Evolutionary conservation across 1,140 invertebrate genomes (phyloP).

Genomic region (Bradynema listronoti): DNA sequence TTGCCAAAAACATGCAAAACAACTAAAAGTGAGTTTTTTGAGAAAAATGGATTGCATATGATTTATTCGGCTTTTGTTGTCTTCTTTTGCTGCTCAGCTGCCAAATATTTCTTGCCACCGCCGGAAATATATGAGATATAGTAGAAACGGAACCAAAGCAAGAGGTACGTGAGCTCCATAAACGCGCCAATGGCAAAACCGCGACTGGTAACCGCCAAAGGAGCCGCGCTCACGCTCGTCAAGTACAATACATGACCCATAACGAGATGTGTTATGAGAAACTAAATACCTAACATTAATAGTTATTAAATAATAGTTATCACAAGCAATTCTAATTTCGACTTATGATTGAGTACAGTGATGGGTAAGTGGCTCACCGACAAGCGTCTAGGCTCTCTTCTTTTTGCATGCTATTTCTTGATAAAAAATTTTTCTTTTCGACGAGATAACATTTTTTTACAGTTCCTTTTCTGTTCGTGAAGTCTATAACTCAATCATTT

Average conservation of each 20-base stretch:
- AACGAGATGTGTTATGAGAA: slow-evolving; percentile 47
- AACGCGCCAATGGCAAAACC: slow-evolving; percentile 49
- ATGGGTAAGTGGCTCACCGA: too few relatives aligned
- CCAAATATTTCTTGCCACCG: slow-evolving; percentile 53
- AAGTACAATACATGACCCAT: slow-evolving; percentile 45
- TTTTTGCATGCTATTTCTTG: too few relatives aligned
- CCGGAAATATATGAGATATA: slow-evolving; percentile 45
- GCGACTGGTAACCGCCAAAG: slow-evolving; percentile 44
- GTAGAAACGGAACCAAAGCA: slow-evolving; percentile 57
- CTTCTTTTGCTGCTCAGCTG: slow-evolving; percentile 28
- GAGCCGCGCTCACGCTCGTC: slow-evolving; percentile 4
- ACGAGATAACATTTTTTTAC: too few relatives aligned
- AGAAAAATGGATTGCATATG: neutral
- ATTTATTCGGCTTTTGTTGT: slow-evolving; percentile 1
- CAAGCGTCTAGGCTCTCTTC: too few relatives aligned
- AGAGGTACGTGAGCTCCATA: slow-evolving; percentile 52
- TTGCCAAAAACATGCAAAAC: too few relatives aligned
- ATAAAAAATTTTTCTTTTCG: too few relatives aligned
- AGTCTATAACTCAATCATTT: too few relatives aligned
- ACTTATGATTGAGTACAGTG: too few relatives aligned
- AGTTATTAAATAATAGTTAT: too few relatives aligned
- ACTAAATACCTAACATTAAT: slow-evolving; percentile 47
- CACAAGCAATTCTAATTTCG: too few relatives aligned
- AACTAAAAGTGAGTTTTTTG: too few relatives aligned
- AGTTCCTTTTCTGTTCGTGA: too few relatives aligned